Evolutionary conservation across 2,113 vertebrate genomes (phyloP), one percentile per base, ranked within the genome.

Genomic region (Lepisosteus osseus): DNA sequence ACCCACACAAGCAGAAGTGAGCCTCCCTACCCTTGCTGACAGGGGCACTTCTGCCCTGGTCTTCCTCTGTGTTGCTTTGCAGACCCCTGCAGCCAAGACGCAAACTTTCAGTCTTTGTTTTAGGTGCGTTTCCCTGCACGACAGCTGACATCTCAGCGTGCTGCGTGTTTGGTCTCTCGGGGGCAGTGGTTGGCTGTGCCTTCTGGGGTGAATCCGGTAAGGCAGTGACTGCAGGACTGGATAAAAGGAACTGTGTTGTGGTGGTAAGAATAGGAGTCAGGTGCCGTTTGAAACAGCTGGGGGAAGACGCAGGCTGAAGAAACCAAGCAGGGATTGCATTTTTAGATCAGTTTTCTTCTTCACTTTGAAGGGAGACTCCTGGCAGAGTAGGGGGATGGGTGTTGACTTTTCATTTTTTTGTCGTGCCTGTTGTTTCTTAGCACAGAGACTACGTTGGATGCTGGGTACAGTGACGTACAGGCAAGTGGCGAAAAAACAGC

Each of bases 71-170:
- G 43, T 44, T 13, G 9, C 12, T 14, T 45, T n/a, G 40, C 64
- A n/a, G 44, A n/a, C 64, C 64, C 64, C 42, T n/a, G 64, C 64
- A 44, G 64, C 64, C 42, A 15, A 42, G 44, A 47, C 7, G 8
- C 29, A 42, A 45, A 66, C 64, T 47, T 66, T 66, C 64, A 66
- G 7, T 66, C 64, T 14, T 3, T 66, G 42, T 47, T 66, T 15
- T 45, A 45, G 6, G 64, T 45, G 43, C 64, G 6, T 3, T 44
- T 3, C 42, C 64, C 64, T 40, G 12, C n/a, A 13, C 42, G 14
- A 7, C 13, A 47, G 64, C 64, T 47, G 64, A 66, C 64, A 66
- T 66, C 64, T 14, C n/a, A 66, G 44, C 45, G 42, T 66, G 64
- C 64, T 66, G 7, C 2, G 3, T 11, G 64, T 44, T 66, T 66